Conservation (phyloP, 2,113 vertebrate species). For the Mesitornis unicolor region DNA sequence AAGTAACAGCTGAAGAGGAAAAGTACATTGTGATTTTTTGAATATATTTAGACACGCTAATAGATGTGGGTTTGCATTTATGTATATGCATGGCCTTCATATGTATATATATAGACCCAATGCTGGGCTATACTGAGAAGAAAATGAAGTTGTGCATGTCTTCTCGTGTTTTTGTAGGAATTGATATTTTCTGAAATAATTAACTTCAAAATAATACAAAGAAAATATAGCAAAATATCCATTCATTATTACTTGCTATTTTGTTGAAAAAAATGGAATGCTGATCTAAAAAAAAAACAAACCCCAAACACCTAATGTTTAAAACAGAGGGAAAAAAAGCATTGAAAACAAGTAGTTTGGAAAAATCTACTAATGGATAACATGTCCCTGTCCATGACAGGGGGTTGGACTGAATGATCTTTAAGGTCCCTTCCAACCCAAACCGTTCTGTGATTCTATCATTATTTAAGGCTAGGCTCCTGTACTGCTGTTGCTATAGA, state of each 20-base stretch:
- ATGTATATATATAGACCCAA: background rate
- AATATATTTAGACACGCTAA: background rate
- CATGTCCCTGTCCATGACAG: too few species aligned
- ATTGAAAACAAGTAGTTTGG: background rate
- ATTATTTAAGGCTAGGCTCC: background rate
- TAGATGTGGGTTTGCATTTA: background rate
- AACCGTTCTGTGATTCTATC: too few species aligned
- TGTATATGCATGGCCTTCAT: background rate
- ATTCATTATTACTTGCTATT: background rate
- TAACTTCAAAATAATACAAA: background rate
- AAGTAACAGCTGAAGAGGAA: background rate
- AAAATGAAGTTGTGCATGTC: background rate
- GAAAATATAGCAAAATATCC: background rate
- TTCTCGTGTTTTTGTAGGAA: background rate
- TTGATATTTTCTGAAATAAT: background rate
- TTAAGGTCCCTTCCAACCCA: too few species aligned
- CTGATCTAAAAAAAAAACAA: background rate
- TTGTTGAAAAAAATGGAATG: fast-evolving
- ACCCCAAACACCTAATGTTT: background rate
- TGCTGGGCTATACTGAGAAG: background rate
- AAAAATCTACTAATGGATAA: background rate
- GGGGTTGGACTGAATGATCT: too few species aligned
- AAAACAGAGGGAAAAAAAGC: background rate
- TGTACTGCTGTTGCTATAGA: background rate
- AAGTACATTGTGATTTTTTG: background rate